Conservation (phyloP, 2,888 invertebrate species). For the Chrysolina oricalcia region DNA sequence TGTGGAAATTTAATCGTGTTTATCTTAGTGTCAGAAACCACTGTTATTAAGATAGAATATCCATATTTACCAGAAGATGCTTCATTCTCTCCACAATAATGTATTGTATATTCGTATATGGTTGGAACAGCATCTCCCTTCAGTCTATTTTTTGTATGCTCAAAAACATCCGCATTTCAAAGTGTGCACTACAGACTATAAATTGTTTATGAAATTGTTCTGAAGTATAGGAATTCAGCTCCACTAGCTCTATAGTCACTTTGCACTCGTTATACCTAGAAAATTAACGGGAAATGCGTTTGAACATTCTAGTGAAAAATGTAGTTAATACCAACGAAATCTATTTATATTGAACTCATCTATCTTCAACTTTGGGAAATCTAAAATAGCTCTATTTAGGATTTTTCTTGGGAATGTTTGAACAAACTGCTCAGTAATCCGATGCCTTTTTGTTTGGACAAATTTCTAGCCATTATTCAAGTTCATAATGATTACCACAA, state of each 20-base stretch:
- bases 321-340: no score
- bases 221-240: neutral
- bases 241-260: neutral
- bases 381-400: neutral
- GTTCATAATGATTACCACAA: neutral
- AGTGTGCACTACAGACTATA: neutral
- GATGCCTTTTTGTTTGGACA: conserved; percentile 3
- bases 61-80: neutral
- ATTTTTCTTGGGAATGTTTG: neutral
- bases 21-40: no score
- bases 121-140: conserved; percentile 3
- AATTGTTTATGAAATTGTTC: conserved; percentile 3
- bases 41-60: no score
- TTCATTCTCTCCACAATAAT: neutral
- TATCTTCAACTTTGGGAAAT: conserved; percentile 1
- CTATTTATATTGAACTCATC: neutral
- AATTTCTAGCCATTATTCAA: neutral
- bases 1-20: no score
- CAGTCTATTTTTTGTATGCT: neutral
- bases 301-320: no score
- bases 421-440: neutral
- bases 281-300: neutral
- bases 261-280: neutral
- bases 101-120: neutral
- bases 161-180: neutral